Percentiles rank a stretch among this genome's conserved stretches.
phyloP scores from a whole-genome alignment of 2,888 invertebrate species.

The Actias luna region DNA sequence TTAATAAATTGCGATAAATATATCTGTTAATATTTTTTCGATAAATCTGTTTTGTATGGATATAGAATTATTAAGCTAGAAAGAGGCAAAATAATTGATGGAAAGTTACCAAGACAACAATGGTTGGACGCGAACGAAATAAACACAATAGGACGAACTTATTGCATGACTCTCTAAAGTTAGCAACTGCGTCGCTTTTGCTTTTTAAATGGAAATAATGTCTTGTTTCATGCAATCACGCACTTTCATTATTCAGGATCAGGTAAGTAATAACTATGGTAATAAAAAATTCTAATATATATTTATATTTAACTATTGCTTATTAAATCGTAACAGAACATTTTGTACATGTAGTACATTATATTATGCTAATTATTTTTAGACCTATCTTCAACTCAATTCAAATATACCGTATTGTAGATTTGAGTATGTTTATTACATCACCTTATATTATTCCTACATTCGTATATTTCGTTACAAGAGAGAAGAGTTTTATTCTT shows the following conservation, averaged over 20 bases:
- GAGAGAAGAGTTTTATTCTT: not conserved
- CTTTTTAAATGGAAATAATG: constrained; percentile 24
- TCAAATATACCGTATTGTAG: not conserved
- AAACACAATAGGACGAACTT: constrained; percentile 57
- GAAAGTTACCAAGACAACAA: constrained; percentile 38
- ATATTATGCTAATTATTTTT: constrained; percentile 3
- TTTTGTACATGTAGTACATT: not conserved
- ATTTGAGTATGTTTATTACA: not conserved
- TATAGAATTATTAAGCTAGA: not conserved
- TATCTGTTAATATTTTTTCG: not conserved
- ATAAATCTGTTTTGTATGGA: not conserved
- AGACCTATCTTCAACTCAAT: not conserved
- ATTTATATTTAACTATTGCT: not conserved
- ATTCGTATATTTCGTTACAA: not conserved
- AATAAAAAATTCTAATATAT: not conserved
- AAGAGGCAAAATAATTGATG: constrained; percentile 38
- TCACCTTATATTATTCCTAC: not conserved
- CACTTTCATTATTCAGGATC: constrained; percentile 54
- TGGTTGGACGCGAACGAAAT: constrained; percentile 47
- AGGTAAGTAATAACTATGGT: constrained; percentile 60
- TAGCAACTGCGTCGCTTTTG: constrained; percentile 22
- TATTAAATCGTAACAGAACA: not conserved
- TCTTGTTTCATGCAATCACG: constrained; percentile 61
- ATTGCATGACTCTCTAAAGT: constrained; percentile 45
- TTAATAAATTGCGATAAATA: too few relatives aligned